These are phyloP conservation scores for Pipistrellus kuhlii DNA, from an alignment of 2,797 vertebrate genomes.

Conservation along the genomic window DNA sequence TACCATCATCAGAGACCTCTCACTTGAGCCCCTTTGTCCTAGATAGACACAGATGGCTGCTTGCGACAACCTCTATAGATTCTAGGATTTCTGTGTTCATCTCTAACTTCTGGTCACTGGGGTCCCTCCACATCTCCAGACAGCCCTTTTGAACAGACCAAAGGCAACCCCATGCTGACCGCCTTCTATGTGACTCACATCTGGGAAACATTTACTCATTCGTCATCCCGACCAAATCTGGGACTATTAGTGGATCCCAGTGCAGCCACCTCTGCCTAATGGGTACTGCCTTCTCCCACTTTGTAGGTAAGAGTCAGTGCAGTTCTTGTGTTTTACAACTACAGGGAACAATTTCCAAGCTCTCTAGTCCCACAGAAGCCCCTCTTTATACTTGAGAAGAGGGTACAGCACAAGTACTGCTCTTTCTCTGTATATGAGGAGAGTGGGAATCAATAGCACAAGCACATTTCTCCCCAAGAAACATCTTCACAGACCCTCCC, in stretches of 20 bases:
- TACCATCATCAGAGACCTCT: neutral
- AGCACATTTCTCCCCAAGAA: neutral
- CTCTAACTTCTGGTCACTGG: neutral
- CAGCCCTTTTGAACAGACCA: neutral
- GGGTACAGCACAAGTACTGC: neutral
- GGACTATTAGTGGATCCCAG: neutral
- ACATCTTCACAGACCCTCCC: neutral
- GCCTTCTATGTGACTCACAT: neutral
- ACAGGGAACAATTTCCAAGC: neutral
- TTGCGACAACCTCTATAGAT: neutral
- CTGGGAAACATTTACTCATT: neutral
- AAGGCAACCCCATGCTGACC: neutral
- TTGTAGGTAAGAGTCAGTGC: neutral
- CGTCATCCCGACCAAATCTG: neutral
- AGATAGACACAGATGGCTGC: neutral
- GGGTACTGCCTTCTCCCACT: neutral
- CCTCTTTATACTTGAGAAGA: neutral
- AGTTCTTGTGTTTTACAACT: conserved; percentile 5
- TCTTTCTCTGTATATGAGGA: neutral
- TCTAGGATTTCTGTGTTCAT: neutral
- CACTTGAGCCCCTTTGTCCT: neutral
- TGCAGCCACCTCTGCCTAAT: neutral
- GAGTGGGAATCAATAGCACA: neutral
- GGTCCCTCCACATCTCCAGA: neutral
- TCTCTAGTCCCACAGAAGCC: neutral